Percentiles rank a stretch among this genome's conserved stretches.
These are phyloP conservation scores for Stenopsyche tienmushanensis DNA, from an alignment of 1,140 invertebrate genomes.

Conservation along the genomic window DNA sequence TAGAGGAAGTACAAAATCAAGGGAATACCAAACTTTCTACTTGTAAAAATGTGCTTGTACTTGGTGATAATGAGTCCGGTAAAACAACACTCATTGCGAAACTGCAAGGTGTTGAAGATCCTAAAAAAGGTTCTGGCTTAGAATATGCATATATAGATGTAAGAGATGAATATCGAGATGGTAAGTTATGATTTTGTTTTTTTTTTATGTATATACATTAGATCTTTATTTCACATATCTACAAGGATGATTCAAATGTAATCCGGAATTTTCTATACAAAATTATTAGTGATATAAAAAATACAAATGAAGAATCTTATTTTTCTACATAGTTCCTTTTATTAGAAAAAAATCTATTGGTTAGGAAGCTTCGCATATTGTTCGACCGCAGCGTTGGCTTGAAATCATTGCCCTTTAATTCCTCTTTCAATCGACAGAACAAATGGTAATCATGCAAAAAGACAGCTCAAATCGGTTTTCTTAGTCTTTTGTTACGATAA, in stretches of 20 bases:
- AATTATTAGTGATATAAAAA: conserved; percentile 5
- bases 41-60: conserved; percentile 87
- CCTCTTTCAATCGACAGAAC: too few species aligned
- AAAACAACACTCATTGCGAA: conserved; percentile 97
- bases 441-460: too few species aligned
- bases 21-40: conserved; percentile 91
- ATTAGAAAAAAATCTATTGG: too few species aligned
- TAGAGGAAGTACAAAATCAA: conserved; percentile 92
- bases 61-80: conserved; percentile 94
- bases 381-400: too few species aligned
- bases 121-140: conserved; percentile 94
- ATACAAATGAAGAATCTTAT: too few species aligned
- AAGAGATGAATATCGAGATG: conserved; percentile 97
- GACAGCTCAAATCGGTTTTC: too few species aligned
- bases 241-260: too few species aligned
- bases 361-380: neutral
- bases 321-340: too few species aligned
- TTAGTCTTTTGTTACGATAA: too few species aligned
- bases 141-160: conserved; percentile 99
- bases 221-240: neutral
- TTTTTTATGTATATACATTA: conserved; percentile 9
- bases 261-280: too few species aligned
- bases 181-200: conserved; percentile 57
- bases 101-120: conserved; percentile 90
- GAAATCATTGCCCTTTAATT: too few species aligned